Conservation (phyloP, 1,140 invertebrate genomes). For the Drosophila burlai region DNA sequence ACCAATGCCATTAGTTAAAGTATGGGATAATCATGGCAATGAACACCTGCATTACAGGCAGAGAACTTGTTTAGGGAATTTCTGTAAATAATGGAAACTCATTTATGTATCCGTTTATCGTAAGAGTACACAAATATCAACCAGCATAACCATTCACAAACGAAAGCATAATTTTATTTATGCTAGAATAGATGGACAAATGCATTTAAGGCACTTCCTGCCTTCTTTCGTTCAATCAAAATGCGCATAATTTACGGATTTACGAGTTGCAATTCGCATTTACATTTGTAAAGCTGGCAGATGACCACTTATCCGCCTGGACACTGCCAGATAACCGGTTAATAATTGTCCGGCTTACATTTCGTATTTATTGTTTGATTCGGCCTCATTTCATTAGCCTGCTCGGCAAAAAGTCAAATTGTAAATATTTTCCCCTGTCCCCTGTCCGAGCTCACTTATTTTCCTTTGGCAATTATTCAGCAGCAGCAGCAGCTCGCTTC, state of each 20-base stretch:
- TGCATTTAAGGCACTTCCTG: conserved; percentile 34
- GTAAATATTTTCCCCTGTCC: conserved; percentile 36
- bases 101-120: not conserved
- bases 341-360: conserved; percentile 35
- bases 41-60: not conserved
- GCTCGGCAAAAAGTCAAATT: conserved; percentile 18
- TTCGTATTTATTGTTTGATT: conserved; percentile 43
- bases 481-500: conserved; percentile 23
- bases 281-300: conserved; percentile 34
- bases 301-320: conserved; percentile 23
- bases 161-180: conserved; percentile 30
- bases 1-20: no score
- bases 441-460: conserved; percentile 28
- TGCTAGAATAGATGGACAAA: conserved; percentile 36
- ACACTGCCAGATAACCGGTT: conserved; percentile 10
- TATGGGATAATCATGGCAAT: not conserved
- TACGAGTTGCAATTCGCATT: conserved; percentile 33
- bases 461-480: conserved; percentile 44
- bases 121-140: not conserved
- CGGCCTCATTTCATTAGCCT: conserved; percentile 23
- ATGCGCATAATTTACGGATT: conserved; percentile 67
- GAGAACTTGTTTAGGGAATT: not conserved
- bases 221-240: conserved; percentile 37
- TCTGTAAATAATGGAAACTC: not conserved
- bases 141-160: not conserved